phyloP scores from a whole-genome alignment of 2,797 vertebrate genomes.

The Vireo griseus region DNA sequence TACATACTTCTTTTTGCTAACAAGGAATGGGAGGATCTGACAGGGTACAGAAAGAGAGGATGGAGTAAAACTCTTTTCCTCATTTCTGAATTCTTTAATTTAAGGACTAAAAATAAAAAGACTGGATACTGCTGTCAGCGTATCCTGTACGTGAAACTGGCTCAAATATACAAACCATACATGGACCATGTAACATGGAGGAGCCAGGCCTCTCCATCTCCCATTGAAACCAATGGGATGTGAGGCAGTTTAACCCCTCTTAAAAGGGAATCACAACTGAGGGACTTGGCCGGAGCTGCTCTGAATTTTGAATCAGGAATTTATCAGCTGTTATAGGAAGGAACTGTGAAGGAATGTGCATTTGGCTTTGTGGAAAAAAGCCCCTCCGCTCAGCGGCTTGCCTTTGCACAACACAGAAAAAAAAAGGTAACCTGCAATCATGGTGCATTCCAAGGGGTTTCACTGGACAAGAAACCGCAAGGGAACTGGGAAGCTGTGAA shows the following conservation, averaged over 20 bases:
- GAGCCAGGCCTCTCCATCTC: neutral
- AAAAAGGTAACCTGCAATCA: neutral
- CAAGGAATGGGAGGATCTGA: neutral
- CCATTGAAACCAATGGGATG: neutral
- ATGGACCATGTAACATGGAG: neutral
- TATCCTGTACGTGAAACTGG: neutral
- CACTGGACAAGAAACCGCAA: neutral
- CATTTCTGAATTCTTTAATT: neutral
- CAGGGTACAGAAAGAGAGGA: neutral
- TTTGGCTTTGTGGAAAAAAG: neutral
- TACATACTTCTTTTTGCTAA: neutral
- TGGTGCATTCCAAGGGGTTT: neutral
- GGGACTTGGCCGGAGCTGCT: neutral
- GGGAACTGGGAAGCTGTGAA: constrained; percentile 32
- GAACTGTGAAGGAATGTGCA: neutral
- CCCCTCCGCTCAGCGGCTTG: neutral
- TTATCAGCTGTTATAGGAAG: neutral
- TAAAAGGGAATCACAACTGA: neutral
- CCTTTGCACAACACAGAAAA: neutral
- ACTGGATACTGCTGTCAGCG: neutral
- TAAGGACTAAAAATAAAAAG: neutral
- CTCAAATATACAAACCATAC: neutral
- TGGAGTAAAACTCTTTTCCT: neutral
- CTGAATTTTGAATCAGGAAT: constrained; percentile 10
- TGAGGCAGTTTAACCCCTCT: neutral